Conservation (phyloP, 2,113 vertebrate genomes). For the Chloropsis hardwickii region DNA sequence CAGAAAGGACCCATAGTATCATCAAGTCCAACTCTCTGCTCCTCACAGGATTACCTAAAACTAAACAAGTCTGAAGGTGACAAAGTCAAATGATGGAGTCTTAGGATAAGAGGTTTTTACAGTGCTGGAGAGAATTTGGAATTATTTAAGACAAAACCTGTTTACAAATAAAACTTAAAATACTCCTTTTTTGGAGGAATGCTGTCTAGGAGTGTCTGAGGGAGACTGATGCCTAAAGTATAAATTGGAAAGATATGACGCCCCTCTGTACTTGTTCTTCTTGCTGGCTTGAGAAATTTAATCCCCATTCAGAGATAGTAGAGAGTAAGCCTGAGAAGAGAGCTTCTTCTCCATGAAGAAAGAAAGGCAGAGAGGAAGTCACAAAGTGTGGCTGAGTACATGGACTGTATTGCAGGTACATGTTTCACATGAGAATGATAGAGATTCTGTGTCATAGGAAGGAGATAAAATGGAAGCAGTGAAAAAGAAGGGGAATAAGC, state of each 20-base stretch:
- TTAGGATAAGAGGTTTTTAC: not conserved
- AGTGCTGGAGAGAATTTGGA: not conserved
- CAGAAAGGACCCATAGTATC: not conserved
- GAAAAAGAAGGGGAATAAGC: not conserved
- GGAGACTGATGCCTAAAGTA: not conserved
- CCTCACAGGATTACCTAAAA: not conserved
- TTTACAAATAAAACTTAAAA: not conserved
- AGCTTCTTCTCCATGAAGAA: not conserved
- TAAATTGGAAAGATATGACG: not conserved
- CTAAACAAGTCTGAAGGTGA: not conserved
- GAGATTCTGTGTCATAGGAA: not conserved
- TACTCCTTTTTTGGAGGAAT: not conserved
- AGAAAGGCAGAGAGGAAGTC: not conserved
- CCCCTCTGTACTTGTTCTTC: not conserved
- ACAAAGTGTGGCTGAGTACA: rapidly evolving
- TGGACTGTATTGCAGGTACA: not conserved
- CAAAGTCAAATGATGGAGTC: not conserved
- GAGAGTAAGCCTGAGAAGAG: not conserved
- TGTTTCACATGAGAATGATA: not conserved
- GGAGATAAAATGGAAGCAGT: not conserved
- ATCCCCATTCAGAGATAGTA: not conserved
- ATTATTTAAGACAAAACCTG: not conserved
- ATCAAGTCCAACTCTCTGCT: not conserved
- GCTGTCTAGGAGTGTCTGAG: not conserved
- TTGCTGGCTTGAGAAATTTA: not conserved